Conservation (phyloP, 2,888 invertebrate species). For the Flexamia atlantica region DNA sequence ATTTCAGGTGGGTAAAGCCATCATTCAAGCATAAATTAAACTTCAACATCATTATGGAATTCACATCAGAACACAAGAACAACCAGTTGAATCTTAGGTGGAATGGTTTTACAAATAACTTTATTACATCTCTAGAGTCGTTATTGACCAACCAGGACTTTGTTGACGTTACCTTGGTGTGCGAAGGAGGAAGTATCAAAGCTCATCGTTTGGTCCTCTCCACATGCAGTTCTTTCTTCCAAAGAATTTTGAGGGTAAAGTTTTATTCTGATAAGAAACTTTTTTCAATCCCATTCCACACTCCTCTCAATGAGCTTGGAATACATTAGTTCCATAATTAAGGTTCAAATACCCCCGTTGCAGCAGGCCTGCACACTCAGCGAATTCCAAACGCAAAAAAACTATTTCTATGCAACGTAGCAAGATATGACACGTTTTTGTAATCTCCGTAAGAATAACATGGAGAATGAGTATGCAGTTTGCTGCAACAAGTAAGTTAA, state of each 20-base stretch:
- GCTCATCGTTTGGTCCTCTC: slow-evolving; percentile 51
- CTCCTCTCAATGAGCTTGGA: too few species aligned
- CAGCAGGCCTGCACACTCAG: too few species aligned
- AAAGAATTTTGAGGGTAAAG: slow-evolving; percentile 41
- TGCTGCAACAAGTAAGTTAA: too few species aligned
- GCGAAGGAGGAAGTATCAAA: slow-evolving; percentile 56
- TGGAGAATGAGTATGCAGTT: too few species aligned
- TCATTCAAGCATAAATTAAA: neutral
- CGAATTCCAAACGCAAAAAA: too few species aligned
- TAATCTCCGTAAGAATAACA: too few species aligned
- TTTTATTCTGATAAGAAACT: too few species aligned
- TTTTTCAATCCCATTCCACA: too few species aligned
- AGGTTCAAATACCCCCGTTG: too few species aligned
- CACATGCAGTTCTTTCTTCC: slow-evolving; percentile 23
- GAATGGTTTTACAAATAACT: slow-evolving; percentile 45
- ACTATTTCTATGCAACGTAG: too few species aligned
- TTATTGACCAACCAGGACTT: slow-evolving; percentile 40
- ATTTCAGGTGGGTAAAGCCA: neutral
- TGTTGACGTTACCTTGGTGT: slow-evolving; percentile 53
- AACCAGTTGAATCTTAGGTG: slow-evolving; percentile 34
- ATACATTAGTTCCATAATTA: too few species aligned
- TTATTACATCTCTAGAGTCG: slow-evolving; percentile 25
- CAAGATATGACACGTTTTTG: too few species aligned
- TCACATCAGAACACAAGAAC: slow-evolving; percentile 6
- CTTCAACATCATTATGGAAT: slow-evolving; percentile 27